phyloP scores from a whole-genome alignment of 2,888 invertebrate genomes.

The Rhamnusium bicolor region DNA sequence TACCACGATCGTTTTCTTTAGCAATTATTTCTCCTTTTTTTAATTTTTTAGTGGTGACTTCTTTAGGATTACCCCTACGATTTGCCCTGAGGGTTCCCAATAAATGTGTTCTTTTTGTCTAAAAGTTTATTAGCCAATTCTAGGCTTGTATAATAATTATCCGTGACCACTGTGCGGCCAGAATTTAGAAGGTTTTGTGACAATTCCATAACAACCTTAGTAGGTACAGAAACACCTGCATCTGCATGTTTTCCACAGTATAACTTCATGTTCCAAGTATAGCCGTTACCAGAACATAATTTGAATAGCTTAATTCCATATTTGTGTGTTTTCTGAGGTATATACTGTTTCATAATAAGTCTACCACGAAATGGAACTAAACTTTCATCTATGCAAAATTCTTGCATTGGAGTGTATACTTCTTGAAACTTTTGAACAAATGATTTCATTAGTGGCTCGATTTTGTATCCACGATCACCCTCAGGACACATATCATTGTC shows the following conservation, averaged over 20 bases:
- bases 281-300: not conserved
- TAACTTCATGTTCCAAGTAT: constrained; percentile 13
- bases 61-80: constrained; percentile 2
- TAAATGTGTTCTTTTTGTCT: constrained; percentile 9
- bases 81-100: constrained; percentile 10
- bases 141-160: constrained; percentile 16
- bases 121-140: not conserved
- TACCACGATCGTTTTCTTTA: constrained; percentile 39
- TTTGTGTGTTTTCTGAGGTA: constrained; percentile 24
- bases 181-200: not conserved
- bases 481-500: not conserved
- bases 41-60: not conserved
- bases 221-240: not conserved
- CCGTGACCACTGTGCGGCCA: not conserved
- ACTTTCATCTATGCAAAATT: constrained; percentile 32
- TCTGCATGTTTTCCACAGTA: constrained; percentile 6
- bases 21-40: too few relatives aligned
- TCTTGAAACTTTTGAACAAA: constrained; percentile 20
- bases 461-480: not conserved
- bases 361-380: constrained; percentile 29
- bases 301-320: constrained; percentile 17
- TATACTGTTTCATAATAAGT: constrained; percentile 31
- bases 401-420: constrained; percentile 4
- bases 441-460: not conserved
- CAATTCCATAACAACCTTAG: not conserved